Evolutionary conservation across 2,797 vertebrate species (phyloP).

Genomic region (Phrynocephalus forsythii): DNA sequence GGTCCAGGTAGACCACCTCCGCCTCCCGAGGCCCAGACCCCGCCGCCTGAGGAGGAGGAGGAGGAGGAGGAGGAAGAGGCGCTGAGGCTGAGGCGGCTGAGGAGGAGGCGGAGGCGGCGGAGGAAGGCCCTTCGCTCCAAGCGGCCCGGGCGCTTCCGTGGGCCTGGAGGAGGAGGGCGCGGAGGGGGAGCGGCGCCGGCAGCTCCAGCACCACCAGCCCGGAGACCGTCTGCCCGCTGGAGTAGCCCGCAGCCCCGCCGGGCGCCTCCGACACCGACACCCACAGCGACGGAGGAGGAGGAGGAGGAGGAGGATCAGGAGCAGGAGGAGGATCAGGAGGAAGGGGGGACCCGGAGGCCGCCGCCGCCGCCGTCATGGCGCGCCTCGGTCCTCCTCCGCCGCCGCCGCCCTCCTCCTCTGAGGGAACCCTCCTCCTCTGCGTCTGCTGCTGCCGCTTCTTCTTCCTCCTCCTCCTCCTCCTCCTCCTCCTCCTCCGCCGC

Average conservation of each 20-base stretch:
- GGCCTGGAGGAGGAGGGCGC: slow-evolving; percentile 74
- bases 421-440: not conserved
- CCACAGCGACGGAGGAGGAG: slow-evolving; percentile 2
- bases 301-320: not conserved
- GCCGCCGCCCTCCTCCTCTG: not conserved
- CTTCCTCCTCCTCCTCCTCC: too few relatives aligned
- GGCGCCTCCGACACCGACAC: slow-evolving; percentile 74
- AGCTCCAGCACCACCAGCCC: slow-evolving; percentile 80
- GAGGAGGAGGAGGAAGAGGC: slow-evolving; percentile 1
- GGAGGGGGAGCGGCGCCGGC: slow-evolving; percentile 64
- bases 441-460: too few relatives aligned
- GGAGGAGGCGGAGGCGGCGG: not conserved
- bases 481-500: not conserved
- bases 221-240: slow-evolving; percentile 77
- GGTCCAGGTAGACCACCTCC: slow-evolving; percentile 8
- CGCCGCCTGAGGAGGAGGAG: too few relatives aligned
- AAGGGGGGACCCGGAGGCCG: slow-evolving; percentile 16
- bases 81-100: too few relatives aligned
- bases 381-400: too few relatives aligned
- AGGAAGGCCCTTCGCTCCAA: slow-evolving; percentile 62
- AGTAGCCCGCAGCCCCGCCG: slow-evolving; percentile 67
- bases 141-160: slow-evolving; percentile 76
- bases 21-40: not conserved
- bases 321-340: not conserved
- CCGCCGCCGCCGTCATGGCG: slow-evolving; percentile 33